These are phyloP conservation scores for Cremastobaeus sp. DNA, from an alignment of 2,888 invertebrate species.

Conservation along the genomic window DNA sequence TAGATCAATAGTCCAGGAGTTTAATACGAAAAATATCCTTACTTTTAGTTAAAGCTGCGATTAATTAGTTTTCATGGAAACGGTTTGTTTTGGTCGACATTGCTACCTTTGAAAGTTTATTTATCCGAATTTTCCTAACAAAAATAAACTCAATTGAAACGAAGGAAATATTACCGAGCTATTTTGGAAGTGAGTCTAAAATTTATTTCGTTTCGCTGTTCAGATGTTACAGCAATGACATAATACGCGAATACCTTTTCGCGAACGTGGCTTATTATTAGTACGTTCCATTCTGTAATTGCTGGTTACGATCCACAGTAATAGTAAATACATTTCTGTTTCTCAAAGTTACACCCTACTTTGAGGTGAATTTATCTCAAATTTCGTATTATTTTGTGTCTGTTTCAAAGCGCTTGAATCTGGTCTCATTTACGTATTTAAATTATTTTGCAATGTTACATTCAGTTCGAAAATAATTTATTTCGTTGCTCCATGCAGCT, in stretches of 20 bases:
- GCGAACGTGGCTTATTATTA: slow-evolving; percentile 28
- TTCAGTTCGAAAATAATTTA: not conserved
- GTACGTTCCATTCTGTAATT: slow-evolving; percentile 19
- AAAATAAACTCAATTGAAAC: slow-evolving; percentile 8
- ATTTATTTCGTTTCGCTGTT: too few species aligned
- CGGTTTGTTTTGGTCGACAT: too few species aligned
- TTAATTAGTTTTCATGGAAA: too few species aligned
- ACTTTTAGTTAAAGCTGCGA: too few species aligned
- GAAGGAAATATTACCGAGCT: too few species aligned
- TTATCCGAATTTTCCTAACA: slow-evolving; percentile 8
- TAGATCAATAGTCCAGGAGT: slow-evolving; percentile 27
- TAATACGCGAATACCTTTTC: slow-evolving; percentile 24
- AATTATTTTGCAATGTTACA: slow-evolving; percentile 2
- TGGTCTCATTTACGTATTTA: not conserved
- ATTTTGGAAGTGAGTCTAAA: too few species aligned
- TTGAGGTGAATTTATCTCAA: slow-evolving; percentile 19
- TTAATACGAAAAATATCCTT: too few species aligned
- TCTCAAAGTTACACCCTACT: slow-evolving; percentile 19
- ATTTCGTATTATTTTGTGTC: slow-evolving; percentile 29
- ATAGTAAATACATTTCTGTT: slow-evolving; percentile 17
- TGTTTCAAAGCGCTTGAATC: slow-evolving; percentile 2
- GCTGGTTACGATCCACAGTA: slow-evolving; percentile 10
- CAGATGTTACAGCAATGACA: slow-evolving; percentile 12
- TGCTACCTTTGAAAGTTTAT: too few species aligned
- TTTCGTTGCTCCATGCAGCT: not conserved